Conservation (phyloP, 2,797 vertebrate species). For the Mus caroli region DNA sequence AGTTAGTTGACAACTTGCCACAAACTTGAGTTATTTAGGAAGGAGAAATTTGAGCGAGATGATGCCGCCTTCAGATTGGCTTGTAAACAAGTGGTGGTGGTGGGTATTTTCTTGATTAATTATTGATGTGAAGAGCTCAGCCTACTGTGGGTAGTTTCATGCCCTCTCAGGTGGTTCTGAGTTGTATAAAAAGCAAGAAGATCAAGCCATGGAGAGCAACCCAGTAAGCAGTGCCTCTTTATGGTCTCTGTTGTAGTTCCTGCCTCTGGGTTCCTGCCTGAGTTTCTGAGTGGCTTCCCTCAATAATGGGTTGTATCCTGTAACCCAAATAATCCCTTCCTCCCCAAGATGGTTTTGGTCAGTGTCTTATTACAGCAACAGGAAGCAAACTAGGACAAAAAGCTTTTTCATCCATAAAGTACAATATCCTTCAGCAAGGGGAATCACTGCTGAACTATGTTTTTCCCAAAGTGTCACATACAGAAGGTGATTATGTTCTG, state of each 20-base stretch:
- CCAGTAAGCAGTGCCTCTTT: neutral
- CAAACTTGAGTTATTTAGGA: no score
- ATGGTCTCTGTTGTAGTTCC: neutral
- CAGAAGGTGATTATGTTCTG: neutral
- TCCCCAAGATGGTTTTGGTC: neutral
- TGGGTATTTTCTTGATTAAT: neutral
- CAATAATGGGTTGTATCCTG: neutral
- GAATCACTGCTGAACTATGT: neutral
- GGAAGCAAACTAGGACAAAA: neutral
- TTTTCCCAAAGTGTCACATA: neutral
- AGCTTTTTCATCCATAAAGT: constrained; percentile 4
- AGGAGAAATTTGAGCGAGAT: neutral
- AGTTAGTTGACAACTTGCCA: neutral
- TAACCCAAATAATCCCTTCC: neutral
- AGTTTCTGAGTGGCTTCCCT: neutral
- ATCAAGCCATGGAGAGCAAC: neutral
- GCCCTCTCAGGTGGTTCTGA: neutral
- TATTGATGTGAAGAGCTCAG: neutral
- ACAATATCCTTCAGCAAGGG: neutral
- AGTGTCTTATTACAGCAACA: neutral
- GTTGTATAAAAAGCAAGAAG: neutral
- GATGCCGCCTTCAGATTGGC: neutral
- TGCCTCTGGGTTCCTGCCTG: neutral
- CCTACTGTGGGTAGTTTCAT: no score
- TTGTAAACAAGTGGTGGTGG: neutral